Evolutionary conservation across 2,888 invertebrate genomes (phyloP), one percentile per base, ranked within the genome.

Genomic region (Netelia fuscicornis): DNA sequence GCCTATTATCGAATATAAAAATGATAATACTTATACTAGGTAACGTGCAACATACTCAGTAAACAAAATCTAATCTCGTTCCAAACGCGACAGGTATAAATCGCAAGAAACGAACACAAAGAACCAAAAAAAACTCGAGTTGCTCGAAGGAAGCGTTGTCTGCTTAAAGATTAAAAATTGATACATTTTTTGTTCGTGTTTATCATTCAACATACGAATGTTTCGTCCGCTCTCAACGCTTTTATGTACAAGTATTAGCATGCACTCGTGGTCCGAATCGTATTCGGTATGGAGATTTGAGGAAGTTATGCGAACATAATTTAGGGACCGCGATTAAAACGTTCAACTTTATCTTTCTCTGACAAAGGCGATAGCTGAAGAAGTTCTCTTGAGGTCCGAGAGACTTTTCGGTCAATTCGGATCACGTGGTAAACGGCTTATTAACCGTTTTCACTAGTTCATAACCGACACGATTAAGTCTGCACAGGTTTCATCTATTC

Each of bases 71-170:
- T 70, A 44, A 71, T 60, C 6, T n/a, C 23, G 56, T 44, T 37
- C 6, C 2, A 11, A 23, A 71, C 25, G 25, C 20, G 11, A 10
- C 25, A 30, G 25, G n/a, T 25, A 62, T 62, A 58, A 81, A 44
- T 60, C 11, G 13, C 54, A 74, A 79, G 58, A 75, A 65, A 77
- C 70, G 60, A 72, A 54, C 8, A 81, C 56, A 77, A 20, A 58
- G 20, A 76, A 72, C 25, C 70, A 25, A 64, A 74, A 20, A 20
- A 64, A 52, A 79, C 54, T 60, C 85, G 79, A 79, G 85, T 75
- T 52, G 56, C 17, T 84, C 62, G 76, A 68, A 65, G 80, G 71
- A 76, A 71, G 64, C 56, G 68, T 42, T 56, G 52, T 64, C 52
- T 30, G 56, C 71, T 11, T 30, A 54, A 67, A 30, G 20, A 37